Evolutionary conservation across 2,113 vertebrate genomes (phyloP), one percentile per base, ranked within the genome.

Genomic region (Scytalopus superciliaris): DNA sequence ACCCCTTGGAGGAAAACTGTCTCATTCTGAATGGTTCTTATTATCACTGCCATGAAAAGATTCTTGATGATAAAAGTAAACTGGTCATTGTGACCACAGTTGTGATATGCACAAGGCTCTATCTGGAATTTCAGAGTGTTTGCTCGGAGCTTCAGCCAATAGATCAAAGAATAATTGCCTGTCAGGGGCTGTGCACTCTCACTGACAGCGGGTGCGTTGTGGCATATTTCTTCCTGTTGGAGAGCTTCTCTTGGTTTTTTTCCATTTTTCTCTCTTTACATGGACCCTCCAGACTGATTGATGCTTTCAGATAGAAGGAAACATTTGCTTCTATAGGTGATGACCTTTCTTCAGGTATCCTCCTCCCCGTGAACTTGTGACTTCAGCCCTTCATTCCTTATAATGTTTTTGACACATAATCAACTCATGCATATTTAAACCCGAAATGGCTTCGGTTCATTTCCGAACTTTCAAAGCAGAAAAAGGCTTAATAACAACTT

Each of bases 141-240:
- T 96, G 59, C 86, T 94, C 64, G 86, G 83, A 72, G 53, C 77
- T 82, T 93, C 84, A 89, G 77, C 94, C 84, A 88, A 19, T 75
- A 93, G 84, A 92, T 95, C 92, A 94, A 94, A 93, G 86, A 94
- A 89, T 77, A 93, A 89, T 94, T 94, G 89, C 84, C 86, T 89
- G 92, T 94, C 83, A 86, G 83, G 73, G 69, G 83, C 59, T 84
- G 62, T 70, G 42, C 16, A 1, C 64, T 53, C 45, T 60, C 53
- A 33, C 18, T 87, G 94, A 68, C 74, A 81, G 72, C 1, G 0
- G n/a, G 60, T 68, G 68, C 2, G 0, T 94, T 94, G 83, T 72
- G 42, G 85, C 25, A 4, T 90, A 74, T 90, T 96, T 94, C 82
- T 94, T 87, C 79, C 69, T 75, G 24, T 86, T 80, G 23, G 84